Evolutionary conservation across 2,797 vertebrate species (phyloP), one percentile per base, ranked within the genome.

Genomic region (Megalops cyprinoides): DNA sequence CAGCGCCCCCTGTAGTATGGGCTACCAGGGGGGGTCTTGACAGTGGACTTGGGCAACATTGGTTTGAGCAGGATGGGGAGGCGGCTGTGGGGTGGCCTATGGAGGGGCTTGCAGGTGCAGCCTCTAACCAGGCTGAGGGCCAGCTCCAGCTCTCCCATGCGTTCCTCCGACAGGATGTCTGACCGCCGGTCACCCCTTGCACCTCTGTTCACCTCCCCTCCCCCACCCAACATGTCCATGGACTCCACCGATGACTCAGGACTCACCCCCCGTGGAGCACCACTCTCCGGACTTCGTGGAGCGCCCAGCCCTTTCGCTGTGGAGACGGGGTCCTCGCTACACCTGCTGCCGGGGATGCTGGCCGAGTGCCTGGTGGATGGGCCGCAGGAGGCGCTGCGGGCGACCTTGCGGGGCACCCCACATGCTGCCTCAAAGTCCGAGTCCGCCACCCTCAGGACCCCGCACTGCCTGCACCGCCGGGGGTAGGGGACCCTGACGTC

Each of bases 361-460:
- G 95, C 91, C 0, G 96, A 97, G 88, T 95, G 96, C 83, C 95
- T 92, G 79, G 95, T 95, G 14, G 96, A n/a, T n/a, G n/a, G 93
- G 9, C 94, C 96, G 0, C 93, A 95, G 28, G 96, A 95, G 78
- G 95, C 92, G 84, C 96, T 97, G 53, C 95, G 89, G 4, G 96
- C 95, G 85, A 98, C 86, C 85, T 97, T 99, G 0, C 98, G 94
- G 0, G 98, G 98, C 25, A 99, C 94, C 85, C 95, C 97, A 83
- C 98, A 99, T 79, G 99, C 96, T 0, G 97, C 97, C 86, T 99
- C 98, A 0, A 98, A 99, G 89, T 98, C 97, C 0, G 97, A 94
- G 55, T 99, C 97, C 0, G 96, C 93, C 56, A 99, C 97, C 0
- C 97, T 93, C 90, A 96, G 90, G 9, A 92, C 90, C 0, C 95